Evolutionary conservation across 2,797 vertebrate species (phyloP).

Genomic region (Leptatherina wallacei): DNA sequence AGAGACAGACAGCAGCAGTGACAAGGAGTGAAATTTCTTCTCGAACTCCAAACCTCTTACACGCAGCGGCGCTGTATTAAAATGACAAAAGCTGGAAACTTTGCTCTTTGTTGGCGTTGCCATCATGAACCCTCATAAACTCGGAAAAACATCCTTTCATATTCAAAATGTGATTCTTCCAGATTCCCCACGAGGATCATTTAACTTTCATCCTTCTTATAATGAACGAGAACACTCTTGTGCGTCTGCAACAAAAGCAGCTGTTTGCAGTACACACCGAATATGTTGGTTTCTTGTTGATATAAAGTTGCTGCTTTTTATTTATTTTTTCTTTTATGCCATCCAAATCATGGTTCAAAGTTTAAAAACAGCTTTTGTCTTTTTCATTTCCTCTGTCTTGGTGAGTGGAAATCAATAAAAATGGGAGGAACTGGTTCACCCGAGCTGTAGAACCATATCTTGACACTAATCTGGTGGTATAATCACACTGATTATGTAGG

Average conservation of each 20-base stretch:
- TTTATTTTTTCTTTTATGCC: slow-evolving; percentile 15
- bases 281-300: slow-evolving; percentile 40
- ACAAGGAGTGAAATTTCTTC: slow-evolving; percentile 58
- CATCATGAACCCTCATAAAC: slow-evolving; percentile 51
- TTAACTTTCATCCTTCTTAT: slow-evolving; percentile 60
- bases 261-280: slow-evolving; percentile 46
- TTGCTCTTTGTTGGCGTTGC: slow-evolving; percentile 64
- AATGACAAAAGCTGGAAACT: slow-evolving; percentile 73
- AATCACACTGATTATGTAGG: neutral
- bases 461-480: neutral
- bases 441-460: slow-evolving; percentile 7
- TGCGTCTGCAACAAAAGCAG: slow-evolving; percentile 49
- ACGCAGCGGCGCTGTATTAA: slow-evolving; percentile 46
- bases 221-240: slow-evolving; percentile 46
- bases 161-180: slow-evolving; percentile 49
- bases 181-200: slow-evolving; percentile 55
- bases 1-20: slow-evolving; percentile 51
- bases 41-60: slow-evolving; percentile 46
- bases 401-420: slow-evolving; percentile 25
- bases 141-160: slow-evolving; percentile 65
- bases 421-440: slow-evolving; percentile 22
- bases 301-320: slow-evolving; percentile 31
- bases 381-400: slow-evolving; percentile 4
- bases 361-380: slow-evolving; percentile 19
- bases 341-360: slow-evolving; percentile 40